Evolutionary conservation across 2,888 invertebrate species (phyloP).

Genomic region (Eilema depressum): DNA sequence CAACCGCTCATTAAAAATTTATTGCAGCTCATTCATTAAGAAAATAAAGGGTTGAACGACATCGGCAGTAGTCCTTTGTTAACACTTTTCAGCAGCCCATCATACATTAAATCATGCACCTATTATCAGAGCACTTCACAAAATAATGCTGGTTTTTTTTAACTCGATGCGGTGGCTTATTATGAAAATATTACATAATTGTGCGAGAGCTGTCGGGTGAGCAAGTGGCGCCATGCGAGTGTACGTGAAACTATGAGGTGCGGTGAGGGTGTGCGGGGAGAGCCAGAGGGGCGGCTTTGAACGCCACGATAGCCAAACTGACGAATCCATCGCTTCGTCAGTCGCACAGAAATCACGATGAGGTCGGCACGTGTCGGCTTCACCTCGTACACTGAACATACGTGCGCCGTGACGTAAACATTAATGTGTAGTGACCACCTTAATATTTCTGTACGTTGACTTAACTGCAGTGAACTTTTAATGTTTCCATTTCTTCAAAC

Average conservation of each 20-base stretch:
- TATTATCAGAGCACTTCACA: slow-evolving; percentile 63
- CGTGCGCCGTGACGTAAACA: slow-evolving; percentile 83
- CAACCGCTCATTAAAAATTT: background rate
- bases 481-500: slow-evolving; percentile 56
- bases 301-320: slow-evolving; percentile 73
- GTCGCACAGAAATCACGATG: slow-evolving; percentile 81
- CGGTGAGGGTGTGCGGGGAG: slow-evolving; percentile 69
- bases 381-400: slow-evolving; percentile 67
- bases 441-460: slow-evolving; percentile 61
- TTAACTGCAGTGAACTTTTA: slow-evolving; percentile 64
- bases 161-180: slow-evolving; percentile 76
- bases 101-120: slow-evolving; percentile 49
- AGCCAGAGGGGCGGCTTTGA: slow-evolving; percentile 72
- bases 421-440: slow-evolving; percentile 71
- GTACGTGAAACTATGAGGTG: slow-evolving; percentile 82
- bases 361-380: slow-evolving; percentile 75
- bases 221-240: slow-evolving; percentile 84
- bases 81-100: slow-evolving; percentile 53
- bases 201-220: slow-evolving; percentile 77
- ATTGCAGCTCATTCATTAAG: background rate
- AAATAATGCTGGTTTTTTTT: slow-evolving; percentile 66
- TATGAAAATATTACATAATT: slow-evolving; percentile 86
- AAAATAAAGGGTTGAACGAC: slow-evolving; percentile 12
- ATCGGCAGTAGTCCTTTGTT: slow-evolving; percentile 39
- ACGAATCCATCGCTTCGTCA: slow-evolving; percentile 69